Conservation (phyloP, 2,113 vertebrate genomes). For the Limnothrissa miodon region DNA sequence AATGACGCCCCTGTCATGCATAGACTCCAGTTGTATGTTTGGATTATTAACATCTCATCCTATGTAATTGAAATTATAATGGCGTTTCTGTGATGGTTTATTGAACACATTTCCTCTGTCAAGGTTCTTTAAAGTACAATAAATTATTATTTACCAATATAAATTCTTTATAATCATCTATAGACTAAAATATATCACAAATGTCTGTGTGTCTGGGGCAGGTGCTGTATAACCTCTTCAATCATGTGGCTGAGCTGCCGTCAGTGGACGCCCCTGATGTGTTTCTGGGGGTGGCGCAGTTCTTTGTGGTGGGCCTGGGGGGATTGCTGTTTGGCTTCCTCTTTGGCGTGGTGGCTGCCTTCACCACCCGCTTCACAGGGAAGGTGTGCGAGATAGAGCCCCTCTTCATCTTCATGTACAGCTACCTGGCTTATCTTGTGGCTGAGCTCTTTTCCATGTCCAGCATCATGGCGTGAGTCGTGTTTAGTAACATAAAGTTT, state of each 20-base stretch:
- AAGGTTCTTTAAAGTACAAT: background rate
- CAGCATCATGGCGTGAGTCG: constrained; percentile 98
- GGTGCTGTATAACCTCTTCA: constrained; percentile 97
- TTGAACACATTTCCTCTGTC: no score
- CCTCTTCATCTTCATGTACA: constrained; percentile 96
- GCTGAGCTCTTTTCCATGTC: constrained; percentile 94
- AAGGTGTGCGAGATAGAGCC: constrained; percentile 93
- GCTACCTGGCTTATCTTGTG: constrained; percentile 93
- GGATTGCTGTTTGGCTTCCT: constrained; percentile 87
- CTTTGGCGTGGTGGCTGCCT: constrained; percentile 91
- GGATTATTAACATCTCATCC: no score
- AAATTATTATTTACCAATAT: no score
- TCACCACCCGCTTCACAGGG: constrained; percentile 94
- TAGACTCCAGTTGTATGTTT: no score
- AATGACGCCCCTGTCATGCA: no score
- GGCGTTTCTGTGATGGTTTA: background rate
- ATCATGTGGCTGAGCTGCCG: constrained; percentile 87
- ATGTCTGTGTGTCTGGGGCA: constrained; percentile 57
- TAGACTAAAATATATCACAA: no score
- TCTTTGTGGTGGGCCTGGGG: constrained; percentile 89
- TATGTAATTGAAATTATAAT: no score
- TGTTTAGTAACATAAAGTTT: background rate
- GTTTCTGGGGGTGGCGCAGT: constrained; percentile 86
- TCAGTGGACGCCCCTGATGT: constrained; percentile 86
- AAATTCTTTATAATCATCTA: no score